Conservation (phyloP, 2,888 invertebrate genomes). For the Drosophila longiperda region DNA sequence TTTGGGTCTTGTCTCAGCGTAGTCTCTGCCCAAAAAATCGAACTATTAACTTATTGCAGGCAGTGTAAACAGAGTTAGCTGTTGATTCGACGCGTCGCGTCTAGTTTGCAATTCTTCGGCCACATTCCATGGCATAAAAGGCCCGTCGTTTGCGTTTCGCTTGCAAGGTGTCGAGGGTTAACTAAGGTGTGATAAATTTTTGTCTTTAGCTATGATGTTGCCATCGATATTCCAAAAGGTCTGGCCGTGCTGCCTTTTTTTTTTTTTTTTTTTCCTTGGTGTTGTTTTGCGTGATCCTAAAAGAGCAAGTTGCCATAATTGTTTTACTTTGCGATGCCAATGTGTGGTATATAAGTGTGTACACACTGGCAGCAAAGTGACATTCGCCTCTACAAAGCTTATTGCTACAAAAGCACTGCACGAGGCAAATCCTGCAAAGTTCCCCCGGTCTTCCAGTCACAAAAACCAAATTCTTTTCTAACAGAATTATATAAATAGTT, state of each 20-base stretch:
- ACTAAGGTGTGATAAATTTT: conserved; percentile 82
- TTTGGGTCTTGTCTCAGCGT: conserved; percentile 24
- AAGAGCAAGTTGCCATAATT: conserved; percentile 70
- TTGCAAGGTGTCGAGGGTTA: conserved; percentile 78
- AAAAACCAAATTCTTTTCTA: background rate
- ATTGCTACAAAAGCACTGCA: conserved; percentile 33
- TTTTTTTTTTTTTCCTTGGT: background rate
- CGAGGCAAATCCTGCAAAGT: conserved; percentile 10
- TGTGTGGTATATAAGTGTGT: conserved; percentile 26
- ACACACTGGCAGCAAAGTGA: conserved; percentile 54
- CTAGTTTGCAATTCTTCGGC: conserved; percentile 65
- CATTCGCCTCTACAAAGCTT: conserved; percentile 43
- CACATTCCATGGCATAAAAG: conserved; percentile 61
- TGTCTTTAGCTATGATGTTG: conserved; percentile 45
- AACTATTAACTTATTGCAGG: conserved; percentile 81
- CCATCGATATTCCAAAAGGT: conserved; percentile 63
- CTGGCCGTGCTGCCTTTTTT: conserved; percentile 32
- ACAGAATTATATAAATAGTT: background rate
- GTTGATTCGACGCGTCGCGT: conserved; percentile 39
- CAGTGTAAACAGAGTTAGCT: conserved; percentile 58
- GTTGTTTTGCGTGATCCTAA: conserved; percentile 32
- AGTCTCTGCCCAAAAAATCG: conserved; percentile 59
- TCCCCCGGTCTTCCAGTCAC: conserved; percentile 30
- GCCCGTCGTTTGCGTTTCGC: conserved; percentile 36
- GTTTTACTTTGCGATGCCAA: conserved; percentile 67